A percentile compares a stretch with the other conserved stretches of the same genome.
phyloP scores from a whole-genome alignment of 2,888 invertebrate species.

The Odontomyia ornata region DNA sequence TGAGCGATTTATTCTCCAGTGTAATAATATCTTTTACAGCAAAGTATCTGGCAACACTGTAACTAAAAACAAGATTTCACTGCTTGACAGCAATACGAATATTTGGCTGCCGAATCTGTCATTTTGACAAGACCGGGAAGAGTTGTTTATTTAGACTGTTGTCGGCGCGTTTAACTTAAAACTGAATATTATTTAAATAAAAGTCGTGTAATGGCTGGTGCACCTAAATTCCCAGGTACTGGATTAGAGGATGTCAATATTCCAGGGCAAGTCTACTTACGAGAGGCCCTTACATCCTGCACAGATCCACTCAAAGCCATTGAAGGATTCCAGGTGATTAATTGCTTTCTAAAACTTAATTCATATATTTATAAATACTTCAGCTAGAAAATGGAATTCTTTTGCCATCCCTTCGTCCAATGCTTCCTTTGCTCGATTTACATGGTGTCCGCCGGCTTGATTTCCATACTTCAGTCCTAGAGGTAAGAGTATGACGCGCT shows the following conservation, averaged over 20 bases:
- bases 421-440: constrained; percentile 92
- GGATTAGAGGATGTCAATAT: constrained; percentile 87
- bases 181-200: no score
- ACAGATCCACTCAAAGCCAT: constrained; percentile 98
- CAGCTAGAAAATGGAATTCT: constrained; percentile 90
- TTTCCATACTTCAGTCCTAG: constrained; percentile 93
- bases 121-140: no score
- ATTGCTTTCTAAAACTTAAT: background rate
- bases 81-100: no score
- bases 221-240: constrained; percentile 62
- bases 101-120: no score
- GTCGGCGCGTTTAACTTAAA: no score
- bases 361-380: constrained; percentile 51
- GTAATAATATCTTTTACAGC: no score
- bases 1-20: no score
- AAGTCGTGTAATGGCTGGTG: background rate
- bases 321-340: constrained; percentile 88
- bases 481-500: constrained; percentile 61
- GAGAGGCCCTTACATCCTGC: constrained; percentile 92
- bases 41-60: no score
- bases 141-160: no score
- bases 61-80: no score
- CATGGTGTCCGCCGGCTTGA: constrained; percentile 92
- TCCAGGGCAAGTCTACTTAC: constrained; percentile 84
- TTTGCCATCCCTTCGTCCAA: constrained; percentile 90